Evolutionary conservation across 2,113 vertebrate species (phyloP), one percentile per base, ranked within the genome.

Genomic region (Menidia beryllina): DNA sequence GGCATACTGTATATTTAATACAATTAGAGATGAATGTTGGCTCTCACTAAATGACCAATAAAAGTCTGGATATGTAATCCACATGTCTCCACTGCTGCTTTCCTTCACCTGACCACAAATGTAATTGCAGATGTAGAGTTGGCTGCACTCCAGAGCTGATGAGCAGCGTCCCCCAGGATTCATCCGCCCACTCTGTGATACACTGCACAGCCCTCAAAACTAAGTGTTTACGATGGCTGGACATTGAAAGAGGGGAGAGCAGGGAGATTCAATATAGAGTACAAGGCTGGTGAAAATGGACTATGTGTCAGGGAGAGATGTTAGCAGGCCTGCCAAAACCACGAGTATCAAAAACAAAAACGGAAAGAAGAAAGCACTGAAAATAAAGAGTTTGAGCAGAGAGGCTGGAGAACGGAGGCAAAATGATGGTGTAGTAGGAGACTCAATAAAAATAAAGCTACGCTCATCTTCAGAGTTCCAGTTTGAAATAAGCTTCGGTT

Each of bases 91-190:
- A 54, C 77, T 52, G 15, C 79, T 73, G 74, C 83, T 83, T 82
- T 84, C 67, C 81, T 77, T 84, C 69, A 75, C 67, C 69, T 74
- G 64, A 88, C 86, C 87, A 83, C 85, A 75, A 50, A 55, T 57
- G 45, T 76, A 85, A 89, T 60, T 83, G 72, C 82, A 88, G 84
- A 79, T 59, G 69, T 34, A 43, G 76, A 73, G 56, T 58, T 79
- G 77, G 72, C 58, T 0, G 49, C 41, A 36, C 45, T 77, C 77
- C 85, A 85, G 65, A 43, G 2, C 30, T 30, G 57, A 71, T 59
- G 62, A 79, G 77, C 71, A 68, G 62, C n/a, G 30, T 6, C 4
- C 54, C 64, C 17, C 19, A 14, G 59, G 54, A 53, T 67, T 56
- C 69, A 71, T 64, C 70, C 58, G 63, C 65, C 58, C 67, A 69